Evolutionary conservation across 2,113 vertebrate genomes (phyloP).

Genomic region (Rhinolophus sinicus): DNA sequence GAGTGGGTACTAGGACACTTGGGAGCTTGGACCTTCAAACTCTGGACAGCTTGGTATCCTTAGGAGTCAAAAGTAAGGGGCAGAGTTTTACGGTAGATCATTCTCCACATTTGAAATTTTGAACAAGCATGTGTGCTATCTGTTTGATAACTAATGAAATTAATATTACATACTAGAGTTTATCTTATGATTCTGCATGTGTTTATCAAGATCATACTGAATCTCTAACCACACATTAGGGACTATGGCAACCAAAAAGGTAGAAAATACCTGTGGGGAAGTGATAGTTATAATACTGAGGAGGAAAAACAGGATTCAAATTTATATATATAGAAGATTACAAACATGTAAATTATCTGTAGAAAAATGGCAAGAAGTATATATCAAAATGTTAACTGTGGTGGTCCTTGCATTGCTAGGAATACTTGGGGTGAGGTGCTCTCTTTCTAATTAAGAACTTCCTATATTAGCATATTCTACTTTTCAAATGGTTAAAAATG

Average conservation of each 20-base stretch:
- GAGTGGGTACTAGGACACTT: neutral
- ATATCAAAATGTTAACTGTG: neutral
- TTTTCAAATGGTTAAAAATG: conserved; percentile 48
- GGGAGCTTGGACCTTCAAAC: neutral
- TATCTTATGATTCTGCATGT: neutral
- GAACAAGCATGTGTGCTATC: neutral
- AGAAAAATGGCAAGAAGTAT: conserved; percentile 17
- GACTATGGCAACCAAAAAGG: neutral
- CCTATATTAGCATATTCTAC: neutral
- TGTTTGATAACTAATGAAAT: neutral
- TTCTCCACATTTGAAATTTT: conserved; percentile 29
- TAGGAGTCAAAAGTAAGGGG: neutral
- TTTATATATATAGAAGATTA: neutral
- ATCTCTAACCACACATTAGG: neutral
- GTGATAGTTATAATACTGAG: neutral
- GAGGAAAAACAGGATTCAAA: neutral
- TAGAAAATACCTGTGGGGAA: neutral
- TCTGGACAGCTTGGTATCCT: neutral
- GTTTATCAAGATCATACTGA: neutral
- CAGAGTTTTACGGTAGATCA: neutral
- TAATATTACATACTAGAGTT: neutral
- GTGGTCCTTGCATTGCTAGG: neutral
- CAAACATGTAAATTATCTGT: neutral
- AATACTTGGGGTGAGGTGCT: neutral
- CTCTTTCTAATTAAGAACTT: conserved; percentile 38